phyloP scores from a whole-genome alignment of 2,113 vertebrate species.

The Grus americana region DNA sequence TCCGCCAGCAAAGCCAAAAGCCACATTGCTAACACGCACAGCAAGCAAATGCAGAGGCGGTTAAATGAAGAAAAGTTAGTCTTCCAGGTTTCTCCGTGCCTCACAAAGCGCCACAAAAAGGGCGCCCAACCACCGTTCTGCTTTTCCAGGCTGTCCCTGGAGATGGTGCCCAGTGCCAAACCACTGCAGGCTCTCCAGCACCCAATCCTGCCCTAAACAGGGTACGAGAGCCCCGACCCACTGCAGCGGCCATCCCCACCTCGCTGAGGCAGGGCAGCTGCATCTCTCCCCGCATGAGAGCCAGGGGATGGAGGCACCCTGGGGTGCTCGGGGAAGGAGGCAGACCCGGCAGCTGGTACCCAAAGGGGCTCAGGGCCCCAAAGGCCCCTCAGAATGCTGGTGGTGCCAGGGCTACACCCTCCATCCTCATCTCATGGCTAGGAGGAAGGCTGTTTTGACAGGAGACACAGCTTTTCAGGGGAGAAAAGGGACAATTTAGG shows the following conservation, averaged over 20 bases:
- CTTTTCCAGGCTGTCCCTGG: neutral
- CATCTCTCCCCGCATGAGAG: neutral
- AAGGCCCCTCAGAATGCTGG: neutral
- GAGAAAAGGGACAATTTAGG: neutral
- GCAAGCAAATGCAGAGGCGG: fast-evolving
- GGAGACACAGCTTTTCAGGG: neutral
- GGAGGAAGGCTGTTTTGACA: neutral
- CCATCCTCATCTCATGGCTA: neutral
- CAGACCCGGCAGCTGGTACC: fast-evolving
- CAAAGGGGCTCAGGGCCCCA: neutral
- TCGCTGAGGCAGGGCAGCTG: fast-evolving
- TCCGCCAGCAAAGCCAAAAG: neutral
- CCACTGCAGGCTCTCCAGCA: too few species aligned
- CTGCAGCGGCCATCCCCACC: neutral
- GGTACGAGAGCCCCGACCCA: neutral
- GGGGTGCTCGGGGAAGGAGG: fast-evolving
- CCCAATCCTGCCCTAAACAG: fast-evolving
- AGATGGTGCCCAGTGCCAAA: neutral
- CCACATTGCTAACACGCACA: neutral
- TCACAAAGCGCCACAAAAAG: neutral
- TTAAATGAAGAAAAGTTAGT: neutral
- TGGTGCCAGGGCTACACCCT: neutral
- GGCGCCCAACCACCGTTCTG: neutral
- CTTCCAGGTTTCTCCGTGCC: neutral
- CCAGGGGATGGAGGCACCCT: neutral